phyloP scores from a whole-genome alignment of 2,888 invertebrate species.

The Tineola bisselliella region DNA sequence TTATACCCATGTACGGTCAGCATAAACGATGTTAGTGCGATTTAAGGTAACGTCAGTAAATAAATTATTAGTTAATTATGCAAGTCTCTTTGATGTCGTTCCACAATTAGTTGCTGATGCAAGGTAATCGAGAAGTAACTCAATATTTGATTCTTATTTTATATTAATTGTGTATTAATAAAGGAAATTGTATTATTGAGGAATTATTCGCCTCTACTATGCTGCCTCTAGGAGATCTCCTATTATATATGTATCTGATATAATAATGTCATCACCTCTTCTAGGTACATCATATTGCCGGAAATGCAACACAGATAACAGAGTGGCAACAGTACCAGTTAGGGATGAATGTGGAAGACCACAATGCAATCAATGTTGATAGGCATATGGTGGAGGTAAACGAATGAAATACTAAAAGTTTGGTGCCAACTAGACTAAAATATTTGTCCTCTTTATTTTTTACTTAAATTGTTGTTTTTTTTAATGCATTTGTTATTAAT shows the following conservation, averaged over 20 bases:
- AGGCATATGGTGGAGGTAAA: background rate
- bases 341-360: background rate
- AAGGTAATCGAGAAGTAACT: background rate
- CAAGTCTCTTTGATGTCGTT: background rate
- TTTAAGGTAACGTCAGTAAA: background rate
- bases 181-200: background rate
- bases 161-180: no score
- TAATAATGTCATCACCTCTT: no score
- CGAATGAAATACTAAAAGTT: no score
- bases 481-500: no score
- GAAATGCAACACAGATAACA: background rate
- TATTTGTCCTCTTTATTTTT: no score
- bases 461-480: no score
- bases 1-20: background rate
- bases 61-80: slow-evolving; percentile 7
- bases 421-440: no score
- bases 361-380: slow-evolving; percentile 4
- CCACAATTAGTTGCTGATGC: background rate
- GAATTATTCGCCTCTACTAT: no score
- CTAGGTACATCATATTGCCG: background rate
- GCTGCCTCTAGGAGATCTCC: no score
- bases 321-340: background rate
- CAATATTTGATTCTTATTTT: background rate
- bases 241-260: no score
- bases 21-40: slow-evolving; percentile 1